A percentile compares a stretch with the other conserved stretches of the same genome.
Evolutionary conservation across 2,797 vertebrate genomes (phyloP).

Genomic region (Argentina silus): DNA sequence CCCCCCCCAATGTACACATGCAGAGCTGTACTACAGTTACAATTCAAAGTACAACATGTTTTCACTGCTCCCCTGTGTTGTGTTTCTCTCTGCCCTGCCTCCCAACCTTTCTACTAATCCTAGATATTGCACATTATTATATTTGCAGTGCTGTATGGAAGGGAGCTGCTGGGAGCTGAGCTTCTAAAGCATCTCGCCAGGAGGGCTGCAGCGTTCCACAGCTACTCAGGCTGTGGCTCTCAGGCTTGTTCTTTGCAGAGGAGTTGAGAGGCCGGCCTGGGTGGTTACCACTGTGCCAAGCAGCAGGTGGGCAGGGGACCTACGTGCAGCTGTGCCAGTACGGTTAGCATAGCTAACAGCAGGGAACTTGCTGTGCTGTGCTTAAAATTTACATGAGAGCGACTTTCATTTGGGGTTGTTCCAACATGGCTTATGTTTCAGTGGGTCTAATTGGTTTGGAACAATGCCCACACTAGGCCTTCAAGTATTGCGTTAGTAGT

Average conservation of each 20-base stretch:
- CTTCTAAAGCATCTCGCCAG: background rate
- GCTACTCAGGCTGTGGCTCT: background rate
- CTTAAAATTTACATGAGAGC: background rate
- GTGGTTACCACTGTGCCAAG: slow-evolving; percentile 44
- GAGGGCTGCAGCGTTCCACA: slow-evolving; percentile 1
- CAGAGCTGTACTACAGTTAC: no score
- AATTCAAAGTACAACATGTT: no score
- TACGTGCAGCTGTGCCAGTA: slow-evolving; percentile 24
- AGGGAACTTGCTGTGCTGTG: background rate
- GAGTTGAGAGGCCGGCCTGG: background rate
- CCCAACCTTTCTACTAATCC: background rate
- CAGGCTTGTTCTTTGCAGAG: background rate
- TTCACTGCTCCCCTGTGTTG: no score
- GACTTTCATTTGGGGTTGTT: background rate
- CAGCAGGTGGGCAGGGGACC: slow-evolving; percentile 25
- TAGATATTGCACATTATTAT: background rate
- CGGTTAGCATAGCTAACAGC: background rate
- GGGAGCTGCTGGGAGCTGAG: background rate
- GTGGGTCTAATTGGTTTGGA: slow-evolving; percentile 28
- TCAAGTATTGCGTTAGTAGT: background rate
- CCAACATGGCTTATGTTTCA: slow-evolving; percentile 8
- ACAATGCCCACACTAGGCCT: slow-evolving; percentile 21
- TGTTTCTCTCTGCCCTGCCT: no score
- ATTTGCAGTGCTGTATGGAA: background rate
- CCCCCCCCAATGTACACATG: no score